Percentiles rank a stretch among this genome's conserved stretches.
Conservation (phyloP, 2,797 vertebrate species). For the Chelidonichthys spinosus region DNA sequence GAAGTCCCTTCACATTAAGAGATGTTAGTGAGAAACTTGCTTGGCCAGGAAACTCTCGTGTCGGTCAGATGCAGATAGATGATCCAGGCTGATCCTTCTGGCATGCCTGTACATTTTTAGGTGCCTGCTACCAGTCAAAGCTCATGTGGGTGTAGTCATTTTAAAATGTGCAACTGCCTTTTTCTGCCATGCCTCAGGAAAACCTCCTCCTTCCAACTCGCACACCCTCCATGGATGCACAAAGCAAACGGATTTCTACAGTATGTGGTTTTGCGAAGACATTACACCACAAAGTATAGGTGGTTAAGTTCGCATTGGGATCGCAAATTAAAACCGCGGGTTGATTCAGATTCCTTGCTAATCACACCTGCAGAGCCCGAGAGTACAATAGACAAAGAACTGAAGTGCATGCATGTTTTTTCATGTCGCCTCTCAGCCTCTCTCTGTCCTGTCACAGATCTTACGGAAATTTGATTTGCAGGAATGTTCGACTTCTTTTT, state of each 20-base stretch:
- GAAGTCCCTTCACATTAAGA: slow-evolving; percentile 32
- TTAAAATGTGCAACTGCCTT: slow-evolving; percentile 44
- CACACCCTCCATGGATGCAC: slow-evolving; percentile 14
- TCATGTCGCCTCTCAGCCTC: slow-evolving; percentile 12
- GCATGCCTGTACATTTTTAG: slow-evolving; percentile 21
- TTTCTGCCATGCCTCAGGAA: slow-evolving; percentile 36
- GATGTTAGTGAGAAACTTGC: slow-evolving; percentile 23
- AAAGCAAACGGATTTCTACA: slow-evolving; percentile 16
- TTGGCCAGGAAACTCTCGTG: slow-evolving; percentile 22
- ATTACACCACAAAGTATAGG: slow-evolving; percentile 21
- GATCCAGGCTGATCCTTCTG: slow-evolving; percentile 34
- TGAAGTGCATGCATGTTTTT: slow-evolving; percentile 39
- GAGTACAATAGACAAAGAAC: slow-evolving; percentile 73
- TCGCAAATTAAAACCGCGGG: slow-evolving; percentile 44
- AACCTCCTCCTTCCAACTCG: slow-evolving; percentile 42
- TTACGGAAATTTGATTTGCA: slow-evolving; percentile 34
- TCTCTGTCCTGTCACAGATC: slow-evolving; percentile 18
- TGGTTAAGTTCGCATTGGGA: not conserved
- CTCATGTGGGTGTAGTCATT: slow-evolving; percentile 44
- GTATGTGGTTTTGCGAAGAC: slow-evolving; percentile 47
- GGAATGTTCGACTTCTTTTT: slow-evolving; percentile 32
- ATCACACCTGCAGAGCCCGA: slow-evolving; percentile 55
- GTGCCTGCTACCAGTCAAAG: slow-evolving; percentile 11
- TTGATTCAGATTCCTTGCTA: slow-evolving; percentile 34
- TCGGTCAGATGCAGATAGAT: slow-evolving; percentile 42